Base-by-base conservation (phyloP, 2,888 invertebrate species). In the Macaria notata region DNA sequence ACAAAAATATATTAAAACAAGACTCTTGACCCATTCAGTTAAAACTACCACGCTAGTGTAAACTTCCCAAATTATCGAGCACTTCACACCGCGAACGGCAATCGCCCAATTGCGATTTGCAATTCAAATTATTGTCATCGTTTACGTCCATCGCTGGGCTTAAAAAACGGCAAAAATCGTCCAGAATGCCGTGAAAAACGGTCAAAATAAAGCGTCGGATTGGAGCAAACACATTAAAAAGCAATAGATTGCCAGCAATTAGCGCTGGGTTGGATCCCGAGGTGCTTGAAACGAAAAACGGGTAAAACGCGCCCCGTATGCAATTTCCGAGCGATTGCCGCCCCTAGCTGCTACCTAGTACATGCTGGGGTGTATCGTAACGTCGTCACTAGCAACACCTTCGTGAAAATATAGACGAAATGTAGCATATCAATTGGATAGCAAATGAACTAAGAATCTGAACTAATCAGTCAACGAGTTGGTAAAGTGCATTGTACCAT, bases 181-280 rank as follows among this genome's bases (percentile, higher is more conserved):
- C 33, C 46, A 9, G 8, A 46, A 38, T 31, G 47, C 56, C 42
- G 54, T 60, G 51, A 72, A 72, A 76, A 74, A 76, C 68, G 70
- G 66, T 66, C 64, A 65, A 57, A 69, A 74, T 72, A 75, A 77
- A 76, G 68, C 67, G 64, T 66, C 63, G 67, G 73, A 72, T 72
- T 68, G 71, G 68, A 66, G 75, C 76, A 81, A 84, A 83, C 81
- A 78, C 78, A 81, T 85, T 83, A 79, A 83, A 84, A 78, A 77
- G 81, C 81, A 77, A 83, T 85, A 83, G 83, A 85, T 83, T 83
- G 81, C 72, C 58, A 83, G 83, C 86, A 86, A 86, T 86, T 84
- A 86, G 79, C 74, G 77, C 65, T 56, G 70, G 70, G 75, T 61
- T 51, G 63, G 62, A 59, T 49, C 59, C 19, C 56, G 61, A 63